Evolutionary conservation across 2,113 vertebrate species (phyloP).

Genomic region (Amphiprion percula): DNA sequence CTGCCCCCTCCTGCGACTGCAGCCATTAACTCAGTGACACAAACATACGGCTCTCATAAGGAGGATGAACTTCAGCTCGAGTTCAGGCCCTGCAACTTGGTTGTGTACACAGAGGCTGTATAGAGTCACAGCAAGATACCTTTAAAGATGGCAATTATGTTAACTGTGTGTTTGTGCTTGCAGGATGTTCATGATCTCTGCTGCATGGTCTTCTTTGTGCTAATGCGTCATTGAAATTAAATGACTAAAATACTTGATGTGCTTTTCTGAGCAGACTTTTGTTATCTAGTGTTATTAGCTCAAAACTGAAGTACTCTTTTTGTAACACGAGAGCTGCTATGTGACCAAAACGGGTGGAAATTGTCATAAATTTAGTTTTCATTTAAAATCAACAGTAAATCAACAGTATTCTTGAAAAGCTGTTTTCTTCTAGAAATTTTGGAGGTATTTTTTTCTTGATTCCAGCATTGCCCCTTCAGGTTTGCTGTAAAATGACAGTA

Average conservation of each 20-base stretch:
- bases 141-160: constrained; percentile 15
- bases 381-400: too few species aligned
- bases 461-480: too few species aligned
- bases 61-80: constrained; percentile 33
- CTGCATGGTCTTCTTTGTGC: not conserved
- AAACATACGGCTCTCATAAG: constrained; percentile 36
- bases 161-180: not conserved
- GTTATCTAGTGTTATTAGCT: not conserved
- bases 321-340: too few species aligned
- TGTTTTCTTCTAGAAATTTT: not conserved
- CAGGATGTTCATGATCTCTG: not conserved
- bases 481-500: not conserved
- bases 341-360: too few species aligned
- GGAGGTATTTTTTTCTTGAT: not conserved
- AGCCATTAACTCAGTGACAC: constrained; percentile 57
- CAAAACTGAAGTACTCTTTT: not conserved
- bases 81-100: constrained; percentile 18
- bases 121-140: constrained; percentile 11
- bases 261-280: not conserved
- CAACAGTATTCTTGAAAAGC: not conserved
- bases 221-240: not conserved
- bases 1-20: constrained; percentile 44
- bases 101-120: constrained; percentile 24
- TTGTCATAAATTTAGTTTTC: too few species aligned
- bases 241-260: not conserved